Conservation (phyloP, 2,113 vertebrate genomes). For the Vombatus ursinus region DNA sequence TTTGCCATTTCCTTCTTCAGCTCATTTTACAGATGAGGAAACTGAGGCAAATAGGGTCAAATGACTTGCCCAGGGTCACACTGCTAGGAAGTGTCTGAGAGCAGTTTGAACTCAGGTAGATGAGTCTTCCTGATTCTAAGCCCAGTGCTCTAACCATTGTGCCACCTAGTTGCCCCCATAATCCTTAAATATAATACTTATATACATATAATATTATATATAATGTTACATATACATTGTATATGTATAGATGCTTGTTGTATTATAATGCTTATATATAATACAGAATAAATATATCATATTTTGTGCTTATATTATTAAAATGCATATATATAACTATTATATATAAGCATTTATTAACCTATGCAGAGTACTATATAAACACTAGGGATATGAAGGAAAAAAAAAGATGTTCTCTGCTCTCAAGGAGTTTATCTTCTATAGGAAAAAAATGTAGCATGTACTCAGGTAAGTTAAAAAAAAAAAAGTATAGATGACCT, state of each 20-base stretch:
- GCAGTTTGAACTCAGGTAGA: neutral
- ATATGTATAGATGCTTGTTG: neutral
- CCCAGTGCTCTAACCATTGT: neutral
- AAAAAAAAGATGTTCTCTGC: neutral
- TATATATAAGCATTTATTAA: neutral
- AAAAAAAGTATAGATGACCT: neutral
- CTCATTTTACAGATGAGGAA: neutral
- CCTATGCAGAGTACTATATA: neutral
- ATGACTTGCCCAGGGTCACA: neutral
- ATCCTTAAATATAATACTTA: neutral
- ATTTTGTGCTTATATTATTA: neutral
- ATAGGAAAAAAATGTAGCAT: neutral
- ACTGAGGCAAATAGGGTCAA: neutral
- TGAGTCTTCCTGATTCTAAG: too few species aligned
- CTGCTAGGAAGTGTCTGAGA: neutral
- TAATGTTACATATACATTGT: neutral
- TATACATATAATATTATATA: too few species aligned
- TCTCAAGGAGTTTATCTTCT: neutral
- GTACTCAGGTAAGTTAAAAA: neutral
- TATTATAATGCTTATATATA: neutral
- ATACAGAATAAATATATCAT: neutral
- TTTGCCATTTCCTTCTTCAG: neutral
- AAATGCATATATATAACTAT: neutral
- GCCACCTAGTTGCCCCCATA: neutral
- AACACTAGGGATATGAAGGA: neutral